A percentile compares a stretch with the other conserved stretches of the same genome.
These are phyloP conservation scores for Rhabdomys pumilio DNA, from an alignment of 2,797 vertebrate genomes.

Conservation along the genomic window DNA sequence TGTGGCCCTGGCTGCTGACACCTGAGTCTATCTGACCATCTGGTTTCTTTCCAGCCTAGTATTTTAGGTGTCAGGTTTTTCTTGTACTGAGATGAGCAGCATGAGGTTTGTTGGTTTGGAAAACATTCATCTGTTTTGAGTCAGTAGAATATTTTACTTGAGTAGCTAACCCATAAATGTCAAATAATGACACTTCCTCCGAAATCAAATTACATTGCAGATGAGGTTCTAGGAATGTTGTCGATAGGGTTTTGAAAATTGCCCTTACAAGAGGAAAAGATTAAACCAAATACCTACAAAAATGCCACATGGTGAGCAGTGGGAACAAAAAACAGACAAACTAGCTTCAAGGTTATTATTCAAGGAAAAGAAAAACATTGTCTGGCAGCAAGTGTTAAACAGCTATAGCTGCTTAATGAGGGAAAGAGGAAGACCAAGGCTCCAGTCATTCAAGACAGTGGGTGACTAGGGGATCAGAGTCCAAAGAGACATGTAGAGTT, in stretches of 20 bases:
- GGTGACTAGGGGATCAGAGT: background rate
- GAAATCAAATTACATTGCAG: conserved; percentile 19
- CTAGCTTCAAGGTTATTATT: background rate
- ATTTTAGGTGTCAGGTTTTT: conserved; percentile 54
- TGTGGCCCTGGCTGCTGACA: background rate
- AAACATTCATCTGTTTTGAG: conserved; percentile 44
- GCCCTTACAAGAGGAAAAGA: background rate
- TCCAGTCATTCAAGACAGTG: conserved; percentile 5
- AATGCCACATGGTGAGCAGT: background rate
- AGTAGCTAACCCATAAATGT: background rate
- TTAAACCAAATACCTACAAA: conserved; percentile 20
- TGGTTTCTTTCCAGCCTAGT: conserved; percentile 22
- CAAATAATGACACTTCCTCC: conserved; percentile 32
- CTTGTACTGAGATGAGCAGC: background rate
- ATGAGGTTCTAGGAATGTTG: conserved; percentile 47
- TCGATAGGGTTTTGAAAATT: conserved; percentile 57
- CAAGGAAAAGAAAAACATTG: background rate
- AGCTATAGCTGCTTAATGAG: background rate
- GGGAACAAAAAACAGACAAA: background rate
- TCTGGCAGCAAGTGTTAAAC: background rate
- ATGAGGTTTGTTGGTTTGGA: conserved; percentile 41
- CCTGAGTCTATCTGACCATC: conserved; percentile 24
- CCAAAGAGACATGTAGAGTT: background rate
- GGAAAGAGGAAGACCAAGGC: conserved; percentile 25
- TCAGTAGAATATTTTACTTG: conserved; percentile 27